Evolutionary conservation across 2,113 vertebrate genomes (phyloP).

Genomic region (Erythrolamprus reginae): DNA sequence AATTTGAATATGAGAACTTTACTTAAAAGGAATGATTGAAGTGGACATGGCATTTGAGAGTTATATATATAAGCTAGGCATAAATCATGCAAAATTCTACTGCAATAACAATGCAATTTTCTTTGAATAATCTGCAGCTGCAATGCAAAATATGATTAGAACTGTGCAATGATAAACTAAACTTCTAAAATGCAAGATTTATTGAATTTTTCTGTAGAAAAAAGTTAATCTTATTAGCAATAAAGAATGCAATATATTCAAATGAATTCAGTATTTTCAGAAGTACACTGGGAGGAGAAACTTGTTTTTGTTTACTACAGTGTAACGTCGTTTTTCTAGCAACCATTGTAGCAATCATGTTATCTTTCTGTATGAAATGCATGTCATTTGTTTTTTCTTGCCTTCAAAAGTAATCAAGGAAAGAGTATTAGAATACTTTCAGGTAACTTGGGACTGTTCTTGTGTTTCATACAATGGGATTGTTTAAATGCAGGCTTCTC

Average conservation of each 20-base stretch:
- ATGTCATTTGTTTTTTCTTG: background rate
- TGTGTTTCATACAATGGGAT: constrained; percentile 11
- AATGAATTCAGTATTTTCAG: background rate
- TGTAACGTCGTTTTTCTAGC: constrained; percentile 17
- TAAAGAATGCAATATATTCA: background rate
- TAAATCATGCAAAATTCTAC: constrained; percentile 31
- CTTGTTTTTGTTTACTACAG: background rate
- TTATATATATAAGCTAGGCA: background rate
- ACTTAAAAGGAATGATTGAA: background rate
- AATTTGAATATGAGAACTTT: constrained; percentile 8
- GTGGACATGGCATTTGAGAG: background rate
- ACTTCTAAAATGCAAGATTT: constrained; percentile 66
- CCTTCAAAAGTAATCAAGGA: constrained; percentile 1
- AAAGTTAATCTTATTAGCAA: background rate
- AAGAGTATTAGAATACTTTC: background rate
- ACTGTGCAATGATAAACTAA: constrained; percentile 76
- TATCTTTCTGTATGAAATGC: background rate
- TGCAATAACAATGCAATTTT: constrained; percentile 45
- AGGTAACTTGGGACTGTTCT: background rate
- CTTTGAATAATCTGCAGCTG: constrained; percentile 46
- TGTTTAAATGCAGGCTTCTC: constrained; percentile 24
- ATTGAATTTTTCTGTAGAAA: background rate
- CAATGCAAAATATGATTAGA: constrained; percentile 67
- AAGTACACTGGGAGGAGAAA: background rate
- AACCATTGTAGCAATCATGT: background rate